Evolutionary conservation across 2,797 vertebrate genomes (phyloP).

Genomic region (Sarcophilus harrisii): DNA sequence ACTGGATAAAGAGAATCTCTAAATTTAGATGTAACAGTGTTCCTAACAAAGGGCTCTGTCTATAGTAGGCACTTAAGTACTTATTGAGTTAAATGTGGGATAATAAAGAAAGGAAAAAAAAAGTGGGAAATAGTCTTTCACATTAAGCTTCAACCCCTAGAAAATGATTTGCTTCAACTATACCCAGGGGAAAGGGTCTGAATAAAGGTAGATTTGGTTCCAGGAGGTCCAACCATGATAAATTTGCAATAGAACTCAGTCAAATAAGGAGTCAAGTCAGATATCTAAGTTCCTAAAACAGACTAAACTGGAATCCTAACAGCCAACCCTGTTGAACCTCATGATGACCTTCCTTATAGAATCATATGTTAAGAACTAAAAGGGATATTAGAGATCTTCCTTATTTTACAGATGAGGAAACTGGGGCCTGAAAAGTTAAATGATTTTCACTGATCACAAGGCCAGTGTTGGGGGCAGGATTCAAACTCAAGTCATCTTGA

Average conservation of each 20-base stretch:
- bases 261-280: background rate
- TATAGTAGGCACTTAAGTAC: background rate
- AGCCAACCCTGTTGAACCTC: background rate
- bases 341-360: background rate
- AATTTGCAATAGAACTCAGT: background rate
- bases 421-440: background rate
- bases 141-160: background rate
- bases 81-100: background rate
- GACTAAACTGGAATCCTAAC: background rate
- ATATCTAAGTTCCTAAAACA: background rate
- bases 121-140: background rate
- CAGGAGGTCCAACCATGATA: background rate
- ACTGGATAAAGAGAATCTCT: background rate
- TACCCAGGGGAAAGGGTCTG: background rate
- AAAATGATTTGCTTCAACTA: background rate
- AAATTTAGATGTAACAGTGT: background rate
- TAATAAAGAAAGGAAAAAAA: background rate
- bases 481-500: background rate
- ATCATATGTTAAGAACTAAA: background rate
- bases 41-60: background rate
- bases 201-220: background rate
- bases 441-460: background rate
- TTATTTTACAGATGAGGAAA: background rate
- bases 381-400: background rate
- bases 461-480: background rate